Base-by-base conservation (phyloP, 1,140 invertebrate genomes). In the Atta texana region DNA sequence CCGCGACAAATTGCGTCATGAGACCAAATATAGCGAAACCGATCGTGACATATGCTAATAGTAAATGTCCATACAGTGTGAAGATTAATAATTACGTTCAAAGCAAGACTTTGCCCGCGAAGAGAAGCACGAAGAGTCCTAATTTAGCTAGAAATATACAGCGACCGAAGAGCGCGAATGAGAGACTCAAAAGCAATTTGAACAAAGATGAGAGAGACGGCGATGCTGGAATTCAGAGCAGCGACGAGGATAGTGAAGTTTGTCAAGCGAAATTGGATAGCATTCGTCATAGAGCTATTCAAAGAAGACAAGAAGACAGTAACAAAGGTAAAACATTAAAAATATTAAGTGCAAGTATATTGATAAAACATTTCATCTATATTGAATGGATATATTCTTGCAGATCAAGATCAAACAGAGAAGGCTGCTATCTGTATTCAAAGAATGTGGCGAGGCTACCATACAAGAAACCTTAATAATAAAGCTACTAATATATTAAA, bases 361-460 rank as follows among this genome's bases (percentile, higher is more conserved):
- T 53, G 16, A 31, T 8, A 0, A 16, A 31, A 28, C n/a, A 18
- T 39, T 64, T 39, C 31, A 64, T 76, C n/a, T 69, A 6, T 57
- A 55, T 12, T 7, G 53, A 76, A 75, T 28, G 5, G 5, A 44
- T 64, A 7, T 51, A 49, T 72, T 55, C 2, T 74, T 59, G 8
- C 55, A 94, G 92, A 91, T 71, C 92, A 93, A 84, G 93, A 94
- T 88, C 90, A 92, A 68, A 93, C 93, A 49, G 93, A 93, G 31
- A 96, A 95, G 87, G 97, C 98, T 34, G 98, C 98, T 0, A 96
- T 97, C 31, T 97, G 96, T 44, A 98, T 99, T 92, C 98, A 99
- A 95, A 97, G 97, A 93, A 96, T 97, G 93, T 99, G 98, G 98
- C 95, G 98, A 59, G 98, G 98, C 0, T 98, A 98, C 94, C 96